phyloP scores from a whole-genome alignment of 2,797 vertebrate species.

The Leptatherina wallacei region DNA sequence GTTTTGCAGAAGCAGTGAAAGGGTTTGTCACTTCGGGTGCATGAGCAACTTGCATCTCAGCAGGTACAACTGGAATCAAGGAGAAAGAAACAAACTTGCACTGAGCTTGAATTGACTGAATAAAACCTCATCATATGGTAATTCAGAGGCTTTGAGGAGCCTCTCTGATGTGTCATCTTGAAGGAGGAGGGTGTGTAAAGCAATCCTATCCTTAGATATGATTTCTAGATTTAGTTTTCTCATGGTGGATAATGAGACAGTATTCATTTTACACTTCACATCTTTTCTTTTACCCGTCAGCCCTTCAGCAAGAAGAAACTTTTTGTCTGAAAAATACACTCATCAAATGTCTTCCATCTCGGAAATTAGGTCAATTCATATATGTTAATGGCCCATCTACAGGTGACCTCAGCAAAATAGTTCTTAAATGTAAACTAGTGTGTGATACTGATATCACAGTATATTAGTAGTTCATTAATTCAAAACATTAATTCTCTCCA shows the following conservation, averaged over 20 bases:
- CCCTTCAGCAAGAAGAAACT: background rate
- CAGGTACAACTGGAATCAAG: background rate
- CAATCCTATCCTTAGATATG: background rate
- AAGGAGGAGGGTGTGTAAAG: background rate
- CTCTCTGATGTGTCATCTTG: background rate
- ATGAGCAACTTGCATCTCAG: background rate
- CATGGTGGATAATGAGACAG: background rate
- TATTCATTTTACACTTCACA: slow-evolving; percentile 5
- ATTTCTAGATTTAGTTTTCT: background rate
- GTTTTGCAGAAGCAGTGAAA: background rate
- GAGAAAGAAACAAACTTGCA: background rate
- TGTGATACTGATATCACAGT: background rate
- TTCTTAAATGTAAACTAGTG: background rate
- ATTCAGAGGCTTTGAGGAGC: background rate
- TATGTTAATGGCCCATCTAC: background rate
- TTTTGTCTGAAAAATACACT: background rate
- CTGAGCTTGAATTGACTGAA: too few species aligned
- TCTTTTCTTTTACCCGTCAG: background rate
- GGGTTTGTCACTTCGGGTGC: background rate
- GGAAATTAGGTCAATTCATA: background rate
- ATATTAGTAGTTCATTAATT: slow-evolving; percentile 6
- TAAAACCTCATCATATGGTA: background rate
- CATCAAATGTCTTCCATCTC: slow-evolving; percentile 6
- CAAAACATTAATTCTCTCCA: slow-evolving; percentile 1
- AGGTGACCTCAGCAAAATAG: slow-evolving; percentile 1